Evolutionary conservation across 2,797 vertebrate genomes (phyloP), one percentile per base, ranked within the genome.

Genomic region (Pelochelys cantorii): DNA sequence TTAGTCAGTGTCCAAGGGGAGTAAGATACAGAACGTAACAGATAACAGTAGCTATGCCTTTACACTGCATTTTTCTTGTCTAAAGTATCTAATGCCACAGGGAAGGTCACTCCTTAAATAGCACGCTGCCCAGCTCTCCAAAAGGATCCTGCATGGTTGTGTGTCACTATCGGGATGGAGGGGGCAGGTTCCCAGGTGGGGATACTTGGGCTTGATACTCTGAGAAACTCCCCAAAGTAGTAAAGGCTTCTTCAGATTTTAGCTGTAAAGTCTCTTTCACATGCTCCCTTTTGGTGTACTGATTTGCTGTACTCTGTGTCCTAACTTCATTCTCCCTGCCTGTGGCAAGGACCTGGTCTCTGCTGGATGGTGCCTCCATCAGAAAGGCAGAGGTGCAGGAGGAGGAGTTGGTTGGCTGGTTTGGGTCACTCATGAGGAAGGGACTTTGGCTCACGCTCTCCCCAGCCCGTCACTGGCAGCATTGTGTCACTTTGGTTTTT

Each of bases 391-490:
- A 34, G 60, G 18, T 22, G 60, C 8, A 71, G 53, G 7, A 18
- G n/a, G 17, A 15, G n/a, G n/a, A 71, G 18, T 34, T 34, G 5
- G 4, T 34, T 68, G 65, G 65, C 17, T 68, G 59, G 11, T 62
- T 62, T 29, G 65, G 65, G 65, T 34, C n/a, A 22, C n/a, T 68
- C n/a, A 20, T 34, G 9, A 34, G 65, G 65, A 68, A 5, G 5
- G 7, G n/a, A 23, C n/a, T 34, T 17, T 42, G 42, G 5, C 42
- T 86, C n/a, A 34, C 2, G 0, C 53, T 85, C 29, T 37, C 15
- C 54, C 14, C 56, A 18, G 4, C 0, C 75, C 9, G 37, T 53
- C 82, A 11, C 11, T 1, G 0, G 5, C 79, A 31, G 37, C 3
- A 34, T 71, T 17, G 11, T 90, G 10, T 55, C 11, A 84, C 1